phyloP scores from a whole-genome alignment of 2,797 vertebrate genomes.

The Acanthornis magna region DNA sequence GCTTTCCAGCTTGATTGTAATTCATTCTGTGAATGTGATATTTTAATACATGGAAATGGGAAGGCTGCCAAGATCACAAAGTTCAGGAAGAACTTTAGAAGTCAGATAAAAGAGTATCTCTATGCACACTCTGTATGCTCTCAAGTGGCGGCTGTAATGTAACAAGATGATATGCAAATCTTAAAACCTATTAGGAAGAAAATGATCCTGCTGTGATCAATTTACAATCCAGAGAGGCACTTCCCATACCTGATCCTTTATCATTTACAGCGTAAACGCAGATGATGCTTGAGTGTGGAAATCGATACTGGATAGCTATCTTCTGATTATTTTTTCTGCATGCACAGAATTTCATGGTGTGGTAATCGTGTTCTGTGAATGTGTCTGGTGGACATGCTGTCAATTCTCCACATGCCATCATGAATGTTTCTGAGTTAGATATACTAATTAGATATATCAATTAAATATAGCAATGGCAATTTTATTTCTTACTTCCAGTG shows the following conservation, averaged over 20 bases:
- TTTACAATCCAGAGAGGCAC: neutral
- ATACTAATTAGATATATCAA: conserved; percentile 2
- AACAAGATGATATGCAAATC: conserved; percentile 19
- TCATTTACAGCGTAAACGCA: neutral
- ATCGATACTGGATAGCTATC: neutral
- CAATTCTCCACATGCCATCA: neutral
- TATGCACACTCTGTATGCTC: neutral
- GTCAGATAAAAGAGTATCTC: conserved; percentile 37
- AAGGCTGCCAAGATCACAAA: conserved; percentile 38
- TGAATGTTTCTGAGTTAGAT: conserved; percentile 30
- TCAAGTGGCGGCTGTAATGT: neutral
- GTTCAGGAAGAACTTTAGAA: conserved; percentile 42
- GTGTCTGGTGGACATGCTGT: neutral
- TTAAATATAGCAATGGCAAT: conserved; percentile 24
- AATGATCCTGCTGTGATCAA: conserved; percentile 37
- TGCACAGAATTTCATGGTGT: neutral
- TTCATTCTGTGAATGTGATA: conserved; percentile 30
- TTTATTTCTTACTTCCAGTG: conserved; percentile 15
- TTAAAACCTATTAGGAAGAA: conserved; percentile 21
- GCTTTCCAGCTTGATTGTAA: conserved; percentile 34
- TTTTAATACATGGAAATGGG: conserved; percentile 33
- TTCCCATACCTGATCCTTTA: conserved; percentile 2
- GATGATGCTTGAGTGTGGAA: neutral
- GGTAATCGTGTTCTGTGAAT: neutral
- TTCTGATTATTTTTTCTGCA: neutral